Evolutionary conservation across 2,113 vertebrate genomes (phyloP).

Genomic region (Calonectris borealis): DNA sequence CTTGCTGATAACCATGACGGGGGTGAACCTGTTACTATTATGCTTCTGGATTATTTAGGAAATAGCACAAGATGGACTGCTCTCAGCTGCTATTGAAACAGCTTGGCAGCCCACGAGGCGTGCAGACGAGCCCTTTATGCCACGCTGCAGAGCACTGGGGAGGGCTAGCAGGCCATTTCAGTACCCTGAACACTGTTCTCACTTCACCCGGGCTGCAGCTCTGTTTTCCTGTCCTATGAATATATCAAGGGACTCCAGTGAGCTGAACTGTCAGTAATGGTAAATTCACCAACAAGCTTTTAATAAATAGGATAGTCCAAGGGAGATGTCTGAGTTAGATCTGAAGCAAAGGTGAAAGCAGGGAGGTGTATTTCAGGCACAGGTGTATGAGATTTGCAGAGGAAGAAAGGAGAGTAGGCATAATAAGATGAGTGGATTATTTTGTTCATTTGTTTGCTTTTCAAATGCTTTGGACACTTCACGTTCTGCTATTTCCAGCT

Average conservation of each 20-base stretch:
- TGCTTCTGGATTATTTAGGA: not conserved
- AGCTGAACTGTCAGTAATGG: not conserved
- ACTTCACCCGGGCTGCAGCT: not conserved
- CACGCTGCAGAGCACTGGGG: rapidly evolving
- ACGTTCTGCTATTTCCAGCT: not conserved
- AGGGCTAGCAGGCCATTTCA: not conserved
- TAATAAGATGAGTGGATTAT: not conserved
- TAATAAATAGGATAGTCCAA: not conserved
- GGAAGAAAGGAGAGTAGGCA: not conserved
- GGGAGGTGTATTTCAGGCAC: not conserved
- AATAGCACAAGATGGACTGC: too few relatives aligned
- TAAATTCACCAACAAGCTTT: not conserved
- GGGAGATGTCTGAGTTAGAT: not conserved
- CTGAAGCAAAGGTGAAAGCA: not conserved
- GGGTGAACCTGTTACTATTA: not conserved
- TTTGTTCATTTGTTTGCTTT: not conserved
- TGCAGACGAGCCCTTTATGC: rapidly evolving
- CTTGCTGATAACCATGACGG: rapidly evolving
- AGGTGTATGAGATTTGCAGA: not conserved
- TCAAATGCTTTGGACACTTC: not conserved
- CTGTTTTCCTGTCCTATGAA: not conserved
- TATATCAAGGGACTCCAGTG: not conserved
- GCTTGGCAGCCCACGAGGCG: not conserved
- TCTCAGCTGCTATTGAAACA: rapidly evolving
- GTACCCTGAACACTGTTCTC: not conserved